Base-by-base conservation (phyloP, 2,113 vertebrate genomes). In the Nettapus auritus region DNA sequence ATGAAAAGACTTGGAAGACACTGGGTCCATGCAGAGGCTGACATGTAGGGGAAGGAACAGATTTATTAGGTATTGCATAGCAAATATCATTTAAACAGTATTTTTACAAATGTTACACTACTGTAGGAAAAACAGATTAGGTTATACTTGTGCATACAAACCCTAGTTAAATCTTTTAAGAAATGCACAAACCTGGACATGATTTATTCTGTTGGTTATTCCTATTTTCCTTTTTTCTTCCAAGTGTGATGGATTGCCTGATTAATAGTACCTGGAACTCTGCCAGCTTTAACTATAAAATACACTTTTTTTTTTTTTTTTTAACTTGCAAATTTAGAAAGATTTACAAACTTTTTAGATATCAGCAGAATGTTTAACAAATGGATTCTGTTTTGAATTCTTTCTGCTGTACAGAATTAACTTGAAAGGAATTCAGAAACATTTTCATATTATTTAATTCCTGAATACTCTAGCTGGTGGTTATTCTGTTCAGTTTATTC, bases 361-460 rank as follows among this genome's bases (percentile, higher is more conserved):
- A 63, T 69, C 67, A 89, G 26, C 60, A 86, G 78, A 89, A 62
- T 80, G 77, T 94, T 94, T n/a, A 76, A 68, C 84, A 94, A 82
- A 73, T 69, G 3, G 36, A 36, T 91, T 90, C 40, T 91, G 11
- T 76, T 94, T 89, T 88, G 63, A 91, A 80, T 77, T 85, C 31
- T 59, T 94, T 89, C 70, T 89, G 36, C 55, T 67, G 21, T 29
- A 38, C 3, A 13, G 75, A 77, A 85, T 82, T 80, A 74, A 86
- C 67, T 89, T 94, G 75, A 91, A 95, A 87, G 22, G 57, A 79
- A 82, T 88, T 50, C 13, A 44, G 31, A 55, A 87, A 34, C 9
- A 28, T 80, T 85, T 88, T 92, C 7, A 50, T 76, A 64, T 46
- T 66, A 59, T 67, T 80, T 76, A 91, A 85, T 88, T 94, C 46